Evolutionary conservation across 2,888 invertebrate genomes (phyloP).

Genomic region (Sarcophaga variegata): DNA sequence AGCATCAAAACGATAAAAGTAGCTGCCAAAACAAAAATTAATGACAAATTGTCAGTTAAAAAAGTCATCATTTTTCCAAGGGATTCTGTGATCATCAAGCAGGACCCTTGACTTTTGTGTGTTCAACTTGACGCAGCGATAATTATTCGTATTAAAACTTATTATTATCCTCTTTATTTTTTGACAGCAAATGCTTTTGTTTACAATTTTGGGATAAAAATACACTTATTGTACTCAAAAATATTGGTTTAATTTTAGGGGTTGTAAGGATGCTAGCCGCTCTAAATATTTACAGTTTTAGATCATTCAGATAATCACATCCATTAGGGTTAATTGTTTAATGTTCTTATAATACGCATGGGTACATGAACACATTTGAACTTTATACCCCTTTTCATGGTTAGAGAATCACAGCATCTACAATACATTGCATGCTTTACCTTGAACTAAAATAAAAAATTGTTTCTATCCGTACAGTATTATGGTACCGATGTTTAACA

Average conservation of each 20-base stretch:
- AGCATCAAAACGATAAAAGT: conserved; percentile 26
- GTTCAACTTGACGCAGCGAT: conserved; percentile 66
- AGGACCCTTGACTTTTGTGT: conserved; percentile 65
- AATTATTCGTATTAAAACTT: conserved; percentile 76
- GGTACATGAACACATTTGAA: neutral
- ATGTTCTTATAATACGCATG: neutral
- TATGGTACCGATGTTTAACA: no score
- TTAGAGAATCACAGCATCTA: neutral
- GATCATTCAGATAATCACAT: conserved; percentile 16
- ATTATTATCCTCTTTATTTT: conserved; percentile 37
- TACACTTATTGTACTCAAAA: conserved; percentile 78
- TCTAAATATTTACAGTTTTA: conserved; percentile 1
- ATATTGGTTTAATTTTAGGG: conserved; percentile 71
- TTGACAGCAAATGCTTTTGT: conserved; percentile 72
- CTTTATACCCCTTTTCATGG: neutral
- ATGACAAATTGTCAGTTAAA: conserved; percentile 43
- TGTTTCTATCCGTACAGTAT: no score
- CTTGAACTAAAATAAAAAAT: no score
- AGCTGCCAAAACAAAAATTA: conserved; percentile 56
- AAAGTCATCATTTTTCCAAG: conserved; percentile 75
- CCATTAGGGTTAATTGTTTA: conserved; percentile 21
- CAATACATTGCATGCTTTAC: neutral
- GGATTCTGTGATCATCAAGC: conserved; percentile 79
- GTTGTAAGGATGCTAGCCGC: conserved; percentile 70
- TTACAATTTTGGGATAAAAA: conserved; percentile 79